Base-by-base conservation (phyloP, 2,888 invertebrate species). In the Dryococelus australis region DNA sequence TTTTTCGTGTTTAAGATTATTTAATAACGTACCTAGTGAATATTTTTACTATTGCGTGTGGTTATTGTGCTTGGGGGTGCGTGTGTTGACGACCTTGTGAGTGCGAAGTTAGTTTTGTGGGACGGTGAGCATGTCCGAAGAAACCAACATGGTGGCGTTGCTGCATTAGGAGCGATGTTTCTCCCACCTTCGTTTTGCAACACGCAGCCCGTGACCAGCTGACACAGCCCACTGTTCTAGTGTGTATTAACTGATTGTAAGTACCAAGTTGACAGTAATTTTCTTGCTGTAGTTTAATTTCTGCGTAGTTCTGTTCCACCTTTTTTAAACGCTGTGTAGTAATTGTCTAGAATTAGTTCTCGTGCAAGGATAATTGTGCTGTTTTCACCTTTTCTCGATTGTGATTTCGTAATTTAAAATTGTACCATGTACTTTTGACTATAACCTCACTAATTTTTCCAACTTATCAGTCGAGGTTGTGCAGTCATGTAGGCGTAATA, bases 101-200 rank as follows among this genome's bases (percentile, higher is more conserved):
- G 65, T 65, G 65, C 65, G 65, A 65, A 65, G 65, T 16, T 65
- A 65, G 65, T 65, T 65, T 65, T 65, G 65, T 65, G 65, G 65
- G 65, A 65, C 65, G 65, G n/a, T 65, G 65, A 65, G 65, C 65
- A 65, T 65, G 65, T 65, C n/a, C 65, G 65, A 65, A 65, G 65
- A 65, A 65, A 65, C 65, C 65, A 65, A 65, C 65, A 65, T 65
- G 65, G 65, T n/a, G 65, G 65, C 65, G 20, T 65, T 65, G 13
- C 65, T 65, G 65, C 65, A 65, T 20, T 65, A 65, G 65, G 65
- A 65, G 65, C 65, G n/a, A 65, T 65, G 65, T 65, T 65, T 65
- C 65, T 65, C n/a, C 65, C 65, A 65, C 65, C 65, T 65, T 65
- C 65, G 65, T 65, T 65, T 65, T 65, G 65, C 16, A 65, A 65